Conservation (phyloP, 2,113 vertebrate genomes). For the Naja naja region DNA sequence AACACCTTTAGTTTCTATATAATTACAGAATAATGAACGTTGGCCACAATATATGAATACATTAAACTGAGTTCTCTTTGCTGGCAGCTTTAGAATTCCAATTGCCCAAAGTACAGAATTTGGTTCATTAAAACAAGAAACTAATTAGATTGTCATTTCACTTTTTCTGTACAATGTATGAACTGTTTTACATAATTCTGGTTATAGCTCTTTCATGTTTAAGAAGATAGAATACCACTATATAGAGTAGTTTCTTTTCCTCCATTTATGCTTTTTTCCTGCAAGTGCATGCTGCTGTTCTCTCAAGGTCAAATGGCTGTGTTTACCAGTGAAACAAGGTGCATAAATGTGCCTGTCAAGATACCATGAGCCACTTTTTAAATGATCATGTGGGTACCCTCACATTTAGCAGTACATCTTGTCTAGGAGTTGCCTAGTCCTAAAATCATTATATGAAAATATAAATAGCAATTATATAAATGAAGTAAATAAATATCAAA, state of each 20-base stretch:
- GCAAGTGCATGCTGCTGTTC: neutral
- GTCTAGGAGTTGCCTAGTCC: neutral
- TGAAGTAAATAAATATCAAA: neutral
- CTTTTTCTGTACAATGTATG: neutral
- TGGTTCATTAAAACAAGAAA: neutral
- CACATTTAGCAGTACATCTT: neutral
- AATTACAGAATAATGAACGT: neutral
- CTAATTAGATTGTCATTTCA: neutral
- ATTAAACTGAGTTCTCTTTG: neutral
- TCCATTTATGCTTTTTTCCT: neutral
- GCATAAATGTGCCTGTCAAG: neutral
- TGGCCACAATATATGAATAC: no score
- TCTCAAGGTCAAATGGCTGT: neutral
- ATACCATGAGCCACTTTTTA: neutral
- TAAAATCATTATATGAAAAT: neutral
- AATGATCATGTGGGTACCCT: neutral
- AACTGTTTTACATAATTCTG: neutral
- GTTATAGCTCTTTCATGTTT: neutral
- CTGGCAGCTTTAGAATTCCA: neutral
- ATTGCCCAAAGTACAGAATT: neutral
- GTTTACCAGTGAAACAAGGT: neutral
- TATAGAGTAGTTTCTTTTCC: neutral
- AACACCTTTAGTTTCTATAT: neutral
- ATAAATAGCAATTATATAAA: neutral
- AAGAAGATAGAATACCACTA: neutral